Evolutionary conservation across 2,888 invertebrate genomes (phyloP).

Genomic region (Cataglyphis livida): DNA sequence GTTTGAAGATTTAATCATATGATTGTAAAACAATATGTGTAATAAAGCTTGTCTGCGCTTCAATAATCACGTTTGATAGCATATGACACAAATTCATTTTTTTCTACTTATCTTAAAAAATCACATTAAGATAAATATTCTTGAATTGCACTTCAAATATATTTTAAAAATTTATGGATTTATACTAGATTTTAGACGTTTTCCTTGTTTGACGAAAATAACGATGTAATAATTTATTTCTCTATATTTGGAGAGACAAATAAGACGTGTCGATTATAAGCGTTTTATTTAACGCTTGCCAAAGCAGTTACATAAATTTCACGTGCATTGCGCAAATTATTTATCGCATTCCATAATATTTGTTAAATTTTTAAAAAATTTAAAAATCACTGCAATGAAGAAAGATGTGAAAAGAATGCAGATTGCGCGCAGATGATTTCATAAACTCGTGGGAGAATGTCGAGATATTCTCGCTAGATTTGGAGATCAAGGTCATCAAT

Average conservation of each 20-base stretch:
- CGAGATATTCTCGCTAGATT: background rate
- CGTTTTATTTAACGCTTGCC: background rate
- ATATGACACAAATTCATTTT: background rate
- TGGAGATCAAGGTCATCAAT: conserved; percentile 41
- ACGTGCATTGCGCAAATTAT: background rate
- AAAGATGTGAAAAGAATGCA: conserved; percentile 9
- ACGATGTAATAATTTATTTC: background rate
- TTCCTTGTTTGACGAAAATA: background rate
- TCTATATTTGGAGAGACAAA: background rate
- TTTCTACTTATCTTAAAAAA: background rate
- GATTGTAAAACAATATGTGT: background rate
- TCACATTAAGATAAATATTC: background rate
- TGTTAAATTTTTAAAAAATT: background rate
- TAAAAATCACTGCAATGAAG: background rate
- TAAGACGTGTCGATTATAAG: background rate
- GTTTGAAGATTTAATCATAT: background rate
- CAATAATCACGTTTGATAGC: background rate
- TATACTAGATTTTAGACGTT: background rate
- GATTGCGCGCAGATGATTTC: conserved; percentile 4
- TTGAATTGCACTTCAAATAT: background rate
- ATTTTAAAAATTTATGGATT: background rate
- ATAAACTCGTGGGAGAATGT: conserved; percentile 9
- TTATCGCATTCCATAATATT: background rate
- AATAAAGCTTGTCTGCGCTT: background rate
- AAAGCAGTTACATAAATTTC: background rate